Conservation (phyloP, 2,888 invertebrate genomes). For the Diloba caeruleocephala region DNA sequence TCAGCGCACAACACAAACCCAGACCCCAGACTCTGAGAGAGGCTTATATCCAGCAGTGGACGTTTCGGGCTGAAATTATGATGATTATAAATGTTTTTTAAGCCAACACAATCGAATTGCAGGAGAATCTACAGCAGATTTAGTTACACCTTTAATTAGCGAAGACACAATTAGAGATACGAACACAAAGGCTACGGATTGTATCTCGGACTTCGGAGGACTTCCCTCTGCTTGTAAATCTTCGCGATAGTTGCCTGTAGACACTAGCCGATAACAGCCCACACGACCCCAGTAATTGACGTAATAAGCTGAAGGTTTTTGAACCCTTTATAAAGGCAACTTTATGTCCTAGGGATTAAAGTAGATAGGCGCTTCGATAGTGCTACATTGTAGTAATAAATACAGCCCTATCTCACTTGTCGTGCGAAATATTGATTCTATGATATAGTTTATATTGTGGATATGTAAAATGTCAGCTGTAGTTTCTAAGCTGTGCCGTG, state of each 20-base stretch:
- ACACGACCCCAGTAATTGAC: constrained; percentile 83
- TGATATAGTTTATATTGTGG: constrained; percentile 8
- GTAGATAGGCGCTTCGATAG: constrained; percentile 66
- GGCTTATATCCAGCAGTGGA: no score
- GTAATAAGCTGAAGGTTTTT: constrained; percentile 75
- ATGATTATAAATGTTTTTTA: no score
- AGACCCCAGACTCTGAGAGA: no score
- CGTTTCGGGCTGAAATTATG: no score
- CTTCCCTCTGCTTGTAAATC: constrained; percentile 77
- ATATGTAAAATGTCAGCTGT: neutral
- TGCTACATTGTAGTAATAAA: constrained; percentile 46
- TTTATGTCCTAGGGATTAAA: constrained; percentile 66
- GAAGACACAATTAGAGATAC: constrained; percentile 65
- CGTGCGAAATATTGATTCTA: constrained; percentile 34
- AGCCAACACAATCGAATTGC: neutral
- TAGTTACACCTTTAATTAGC: constrained; percentile 56
- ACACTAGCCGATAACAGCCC: constrained; percentile 75
- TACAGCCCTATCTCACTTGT: constrained; percentile 18
- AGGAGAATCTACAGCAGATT: constrained; percentile 23
- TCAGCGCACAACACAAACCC: no score
- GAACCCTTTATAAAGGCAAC: constrained; percentile 60
- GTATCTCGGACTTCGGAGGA: constrained; percentile 51
- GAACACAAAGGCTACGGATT: constrained; percentile 63
- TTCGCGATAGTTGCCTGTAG: constrained; percentile 72
- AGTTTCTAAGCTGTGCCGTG: no score